Percentiles rank a stretch among this genome's conserved stretches.
Conservation (phyloP, 2,888 invertebrate genomes). For the Drosophila maculinotata region DNA sequence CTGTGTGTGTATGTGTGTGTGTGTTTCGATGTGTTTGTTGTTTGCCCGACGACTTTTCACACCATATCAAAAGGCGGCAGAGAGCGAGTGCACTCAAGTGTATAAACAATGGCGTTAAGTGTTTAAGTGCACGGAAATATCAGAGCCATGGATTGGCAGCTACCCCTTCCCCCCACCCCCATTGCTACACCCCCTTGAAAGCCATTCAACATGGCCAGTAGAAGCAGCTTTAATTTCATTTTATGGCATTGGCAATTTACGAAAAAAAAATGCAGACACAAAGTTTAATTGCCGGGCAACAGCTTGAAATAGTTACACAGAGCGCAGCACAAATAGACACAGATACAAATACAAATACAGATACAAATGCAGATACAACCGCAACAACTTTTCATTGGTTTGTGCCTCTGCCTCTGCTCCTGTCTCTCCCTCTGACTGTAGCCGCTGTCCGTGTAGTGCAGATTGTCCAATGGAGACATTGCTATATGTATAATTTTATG, state of each 20-base stretch:
- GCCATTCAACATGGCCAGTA: slow-evolving; percentile 4
- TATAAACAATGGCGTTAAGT: slow-evolving; percentile 79
- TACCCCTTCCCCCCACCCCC: slow-evolving; percentile 15
- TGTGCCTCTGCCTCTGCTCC: slow-evolving; percentile 1
- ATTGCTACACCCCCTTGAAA: too few species aligned
- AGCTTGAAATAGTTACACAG: slow-evolving; percentile 69
- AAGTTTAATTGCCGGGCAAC: slow-evolving; percentile 75
- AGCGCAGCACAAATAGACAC: slow-evolving; percentile 17
- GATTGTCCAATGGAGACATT: slow-evolving; percentile 67
- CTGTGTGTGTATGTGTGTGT: slow-evolving; percentile 17
- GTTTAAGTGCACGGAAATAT: slow-evolving; percentile 80
- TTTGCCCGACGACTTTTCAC: slow-evolving; percentile 73
- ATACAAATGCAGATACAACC: slow-evolving; percentile 44
- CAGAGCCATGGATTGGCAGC: slow-evolving; percentile 74
- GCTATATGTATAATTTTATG: slow-evolving; percentile 72
- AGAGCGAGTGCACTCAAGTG: slow-evolving; percentile 73
- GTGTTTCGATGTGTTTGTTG: slow-evolving; percentile 25
- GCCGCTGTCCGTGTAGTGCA: slow-evolving; percentile 12
- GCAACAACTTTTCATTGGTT: slow-evolving; percentile 48
- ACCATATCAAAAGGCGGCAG: slow-evolving; percentile 76
- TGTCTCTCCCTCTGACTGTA: slow-evolving; percentile 2
- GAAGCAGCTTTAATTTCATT: slow-evolving; percentile 68
- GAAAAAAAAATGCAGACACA: slow-evolving; percentile 62
- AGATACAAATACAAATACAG: slow-evolving; percentile 25
- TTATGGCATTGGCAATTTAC: slow-evolving; percentile 68